phyloP scores from a whole-genome alignment of 1,140 invertebrate species.

The Drosophila ambigua region DNA sequence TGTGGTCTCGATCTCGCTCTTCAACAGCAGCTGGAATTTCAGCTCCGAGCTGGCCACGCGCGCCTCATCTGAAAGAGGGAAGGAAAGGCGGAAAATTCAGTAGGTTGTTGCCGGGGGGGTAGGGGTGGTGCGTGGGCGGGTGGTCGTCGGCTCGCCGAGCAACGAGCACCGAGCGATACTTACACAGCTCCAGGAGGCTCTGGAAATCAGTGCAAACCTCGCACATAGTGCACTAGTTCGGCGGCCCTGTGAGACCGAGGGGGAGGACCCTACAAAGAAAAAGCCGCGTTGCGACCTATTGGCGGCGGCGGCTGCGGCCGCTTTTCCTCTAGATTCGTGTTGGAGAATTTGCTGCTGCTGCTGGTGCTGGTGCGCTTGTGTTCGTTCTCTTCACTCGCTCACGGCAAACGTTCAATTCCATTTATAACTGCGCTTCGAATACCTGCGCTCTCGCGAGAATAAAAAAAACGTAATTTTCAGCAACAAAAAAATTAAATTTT shows the following conservation, averaged over 20 bases:
- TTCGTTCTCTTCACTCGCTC: constrained; percentile 62
- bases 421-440: constrained; percentile 62
- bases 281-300: constrained; percentile 19
- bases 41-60: constrained; percentile 86
- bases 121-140: constrained; percentile 4
- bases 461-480: constrained; percentile 44
- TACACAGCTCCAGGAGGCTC: constrained; percentile 75
- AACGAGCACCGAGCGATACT: constrained; percentile 51
- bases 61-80: constrained; percentile 85
- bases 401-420: constrained; percentile 65
- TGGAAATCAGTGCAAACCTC: constrained; percentile 74
- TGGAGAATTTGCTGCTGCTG: no score
- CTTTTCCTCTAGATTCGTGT: constrained; percentile 25
- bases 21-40: constrained; percentile 86
- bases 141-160: constrained; percentile 33
- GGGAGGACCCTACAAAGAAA: no score
- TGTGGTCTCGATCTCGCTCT: constrained; percentile 88
- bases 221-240: constrained; percentile 58
- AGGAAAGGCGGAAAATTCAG: constrained; percentile 5
- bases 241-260: neutral
- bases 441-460: constrained; percentile 62
- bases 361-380: constrained; percentile 57
- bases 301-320: constrained; percentile 13
- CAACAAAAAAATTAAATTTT: constrained; percentile 59
- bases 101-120: constrained; percentile 8